These are phyloP conservation scores for Petrocephalus microphthalmus DNA, from an alignment of 2,113 vertebrate species.

Conservation along the genomic window DNA sequence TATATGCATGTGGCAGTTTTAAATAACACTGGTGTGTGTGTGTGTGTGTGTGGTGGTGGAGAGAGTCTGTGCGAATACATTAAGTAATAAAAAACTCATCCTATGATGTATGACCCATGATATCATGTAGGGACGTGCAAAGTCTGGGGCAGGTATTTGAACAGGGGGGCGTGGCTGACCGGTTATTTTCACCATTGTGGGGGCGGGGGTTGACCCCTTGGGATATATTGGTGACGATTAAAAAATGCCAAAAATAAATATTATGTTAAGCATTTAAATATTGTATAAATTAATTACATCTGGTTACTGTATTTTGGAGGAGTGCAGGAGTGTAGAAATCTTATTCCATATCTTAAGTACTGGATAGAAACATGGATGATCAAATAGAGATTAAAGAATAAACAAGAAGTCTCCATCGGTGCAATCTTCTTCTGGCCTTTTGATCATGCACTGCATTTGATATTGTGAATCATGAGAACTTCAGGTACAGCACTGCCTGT, in stretches of 20 bases:
- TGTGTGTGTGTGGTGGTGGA: not conserved
- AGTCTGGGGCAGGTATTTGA: not conserved
- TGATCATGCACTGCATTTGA: not conserved
- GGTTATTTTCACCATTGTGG: not conserved
- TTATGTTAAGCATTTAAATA: no score
- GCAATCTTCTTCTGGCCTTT: not conserved
- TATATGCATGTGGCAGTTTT: not conserved
- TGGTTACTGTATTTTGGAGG: not conserved
- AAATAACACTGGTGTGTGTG: not conserved
- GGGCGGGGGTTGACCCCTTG: not conserved
- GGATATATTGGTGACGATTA: not conserved
- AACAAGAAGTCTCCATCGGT: not conserved
- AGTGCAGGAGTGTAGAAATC: not conserved
- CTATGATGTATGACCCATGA: not conserved
- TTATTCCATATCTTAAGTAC: not conserved
- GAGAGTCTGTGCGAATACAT: not conserved
- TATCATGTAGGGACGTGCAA: not conserved
- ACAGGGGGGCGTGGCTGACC: not conserved
- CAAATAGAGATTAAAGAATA: not conserved
- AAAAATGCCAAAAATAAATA: not conserved
- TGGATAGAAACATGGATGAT: not conserved
- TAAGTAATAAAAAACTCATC: not conserved
- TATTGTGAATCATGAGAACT: not conserved
- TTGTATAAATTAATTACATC: not conserved
- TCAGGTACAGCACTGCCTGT: not conserved